Evolutionary conservation across 2,888 invertebrate species (phyloP), one percentile per base, ranked within the genome.

Genomic region (Heliconius hortense): DNA sequence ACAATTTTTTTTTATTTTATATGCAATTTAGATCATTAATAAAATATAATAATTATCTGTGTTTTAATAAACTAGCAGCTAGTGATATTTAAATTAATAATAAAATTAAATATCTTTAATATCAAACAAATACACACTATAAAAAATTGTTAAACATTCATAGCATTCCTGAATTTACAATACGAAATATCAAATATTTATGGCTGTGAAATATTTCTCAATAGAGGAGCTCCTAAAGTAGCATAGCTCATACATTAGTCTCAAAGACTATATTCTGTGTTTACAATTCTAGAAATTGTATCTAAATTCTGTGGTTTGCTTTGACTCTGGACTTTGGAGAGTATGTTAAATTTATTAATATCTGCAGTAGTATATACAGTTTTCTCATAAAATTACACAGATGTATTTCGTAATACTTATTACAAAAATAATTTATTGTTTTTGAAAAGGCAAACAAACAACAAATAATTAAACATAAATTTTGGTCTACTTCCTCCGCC

Each of bases 261-360:
- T 56, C 53, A 69, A 69, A 56, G 35, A 56, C 69, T 31, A 56
- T n/a, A 35, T 69, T 56, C n/a, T 24, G 35, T 56, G 53, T 53
- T 69, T 56, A 31, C 31, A 69, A 69, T 69, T 56, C 69, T 69
- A 31, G 8, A 69, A 69, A 56, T 69, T 56, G 31, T 69, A 66
- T 66, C 39, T 66, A 43, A 39, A 69, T 15, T 56, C 31, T 35
- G 35, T 31, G 69, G 69, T 56, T 31, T 69, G 7, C 56, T 69
- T 69, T 69, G 56, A 69, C n/a, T 31, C 28, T 28, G 21, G 5
- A 69, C 31, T 69, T 48, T 31, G 31, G 53, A 28, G 56, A 56
- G 21, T 69, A 24, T 8, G 5, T 24, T 69, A 5, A 1, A 56
- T 31, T 69, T 31, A 31, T 68, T n/a, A 53, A 56, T 56, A 69